phyloP scores from a whole-genome alignment of 2,888 invertebrate genomes.

The Pinctada fucata region DNA sequence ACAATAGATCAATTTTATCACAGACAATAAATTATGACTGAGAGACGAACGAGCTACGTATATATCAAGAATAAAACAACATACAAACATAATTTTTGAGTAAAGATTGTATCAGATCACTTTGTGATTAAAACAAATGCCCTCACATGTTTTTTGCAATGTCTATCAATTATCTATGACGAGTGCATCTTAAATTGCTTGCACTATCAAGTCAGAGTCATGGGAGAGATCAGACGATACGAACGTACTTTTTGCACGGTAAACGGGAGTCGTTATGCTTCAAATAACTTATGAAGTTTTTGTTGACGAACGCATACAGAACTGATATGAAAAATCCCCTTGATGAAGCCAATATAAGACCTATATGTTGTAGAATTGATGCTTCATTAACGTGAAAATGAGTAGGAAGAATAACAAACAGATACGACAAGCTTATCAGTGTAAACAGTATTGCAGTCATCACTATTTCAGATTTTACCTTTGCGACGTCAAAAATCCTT shows the following conservation, averaged over 20 bases:
- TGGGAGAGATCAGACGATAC: neutral
- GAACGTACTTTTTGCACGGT: conserved; percentile 13
- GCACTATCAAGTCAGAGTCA: too few relatives aligned
- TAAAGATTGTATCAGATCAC: too few relatives aligned
- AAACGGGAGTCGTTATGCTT: conserved; percentile 19
- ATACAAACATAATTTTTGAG: too few relatives aligned
- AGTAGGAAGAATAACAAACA: conserved; percentile 26
- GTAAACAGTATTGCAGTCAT: conserved; percentile 20
- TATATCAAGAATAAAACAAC: too few relatives aligned
- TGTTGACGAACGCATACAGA: conserved; percentile 29
- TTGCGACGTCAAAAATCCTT: conserved; percentile 18
- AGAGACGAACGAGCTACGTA: too few relatives aligned
- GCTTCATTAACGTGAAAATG: neutral
- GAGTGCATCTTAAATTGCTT: too few relatives aligned
- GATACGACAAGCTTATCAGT: conserved; percentile 19
- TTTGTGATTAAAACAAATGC: too few relatives aligned
- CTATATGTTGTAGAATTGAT: conserved; percentile 15
- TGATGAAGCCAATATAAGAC: conserved; percentile 24
- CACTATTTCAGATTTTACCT: conserved; percentile 31
- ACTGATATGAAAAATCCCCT: conserved; percentile 22
- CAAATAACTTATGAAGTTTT: conserved; percentile 16
- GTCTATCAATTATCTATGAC: too few relatives aligned
- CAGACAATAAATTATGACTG: too few relatives aligned
- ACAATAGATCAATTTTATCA: too few relatives aligned
- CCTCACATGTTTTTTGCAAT: too few relatives aligned